Evolutionary conservation across 1,140 invertebrate species (phyloP).

Genomic region (Diabrotica undecimpunctata): DNA sequence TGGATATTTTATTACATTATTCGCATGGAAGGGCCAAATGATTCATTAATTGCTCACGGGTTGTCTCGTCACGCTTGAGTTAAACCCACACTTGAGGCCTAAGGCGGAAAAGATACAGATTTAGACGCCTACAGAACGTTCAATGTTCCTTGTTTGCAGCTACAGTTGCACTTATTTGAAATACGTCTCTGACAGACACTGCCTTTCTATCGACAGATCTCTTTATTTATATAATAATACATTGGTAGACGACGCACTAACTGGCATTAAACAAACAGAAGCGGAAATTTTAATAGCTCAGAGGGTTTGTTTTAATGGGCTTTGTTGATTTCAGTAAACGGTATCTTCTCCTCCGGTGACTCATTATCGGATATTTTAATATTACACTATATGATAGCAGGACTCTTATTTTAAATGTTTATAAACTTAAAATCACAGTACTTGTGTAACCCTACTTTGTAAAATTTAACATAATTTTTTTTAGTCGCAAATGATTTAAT

Average conservation of each 20-base stretch:
- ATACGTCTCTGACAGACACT: neutral
- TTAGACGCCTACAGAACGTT: neutral
- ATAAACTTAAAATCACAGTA: too few relatives aligned
- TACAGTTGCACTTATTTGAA: neutral
- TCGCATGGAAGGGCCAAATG: neutral
- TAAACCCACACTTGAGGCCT: neutral
- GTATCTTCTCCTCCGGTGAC: too few relatives aligned
- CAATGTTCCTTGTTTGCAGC: neutral
- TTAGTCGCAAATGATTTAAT: too few relatives aligned
- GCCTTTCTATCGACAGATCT: too few relatives aligned
- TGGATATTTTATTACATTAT: slow-evolving; percentile 3
- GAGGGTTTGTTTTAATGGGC: neutral
- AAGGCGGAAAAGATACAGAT: neutral
- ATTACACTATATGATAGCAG: too few relatives aligned
- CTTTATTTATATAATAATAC: neutral
- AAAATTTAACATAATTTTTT: too few relatives aligned
- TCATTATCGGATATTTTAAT: too few relatives aligned
- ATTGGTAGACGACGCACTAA: neutral
- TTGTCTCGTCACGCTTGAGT: neutral
- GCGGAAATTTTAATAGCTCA: neutral
- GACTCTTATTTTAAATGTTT: too few relatives aligned
- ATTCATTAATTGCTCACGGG: neutral
- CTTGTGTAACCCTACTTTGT: too few relatives aligned
- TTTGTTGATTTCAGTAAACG: neutral
- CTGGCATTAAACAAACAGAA: neutral